These are phyloP conservation scores for Operophtera brumata DNA, from an alignment of 2,888 invertebrate genomes.

Conservation along the genomic window DNA sequence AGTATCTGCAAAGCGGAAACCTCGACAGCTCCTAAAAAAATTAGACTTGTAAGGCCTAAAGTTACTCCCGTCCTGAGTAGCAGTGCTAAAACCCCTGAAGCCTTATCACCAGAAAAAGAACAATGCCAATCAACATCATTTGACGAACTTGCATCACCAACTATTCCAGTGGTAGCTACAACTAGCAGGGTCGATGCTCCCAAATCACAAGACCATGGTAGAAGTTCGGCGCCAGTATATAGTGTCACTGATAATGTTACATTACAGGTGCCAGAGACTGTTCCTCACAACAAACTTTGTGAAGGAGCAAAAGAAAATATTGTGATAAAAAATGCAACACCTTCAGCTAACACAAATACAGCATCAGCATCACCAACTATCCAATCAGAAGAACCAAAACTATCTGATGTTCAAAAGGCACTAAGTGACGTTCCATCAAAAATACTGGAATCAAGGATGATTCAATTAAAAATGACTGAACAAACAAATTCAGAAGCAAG, in stretches of 20 bases:
- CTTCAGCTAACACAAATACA: background rate
- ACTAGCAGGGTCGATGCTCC: slow-evolving; percentile 40
- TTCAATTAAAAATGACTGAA: background rate
- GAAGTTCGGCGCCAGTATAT: background rate
- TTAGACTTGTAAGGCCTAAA: slow-evolving; percentile 75
- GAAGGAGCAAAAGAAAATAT: background rate
- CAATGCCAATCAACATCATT: slow-evolving; percentile 69
- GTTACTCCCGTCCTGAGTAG: slow-evolving; percentile 46
- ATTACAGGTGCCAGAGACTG: slow-evolving; percentile 6
- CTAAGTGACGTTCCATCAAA: background rate
- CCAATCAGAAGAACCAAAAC: background rate
- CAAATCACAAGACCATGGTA: slow-evolving; percentile 30
- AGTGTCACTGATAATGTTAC: slow-evolving; percentile 1
- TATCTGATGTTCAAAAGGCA: slow-evolving; percentile 4
- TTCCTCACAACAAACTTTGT: background rate
- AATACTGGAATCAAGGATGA: background rate
- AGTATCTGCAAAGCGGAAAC: slow-evolving; percentile 78
- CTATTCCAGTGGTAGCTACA: slow-evolving; percentile 33
- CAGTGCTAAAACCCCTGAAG: slow-evolving; percentile 44
- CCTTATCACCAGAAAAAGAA: slow-evolving; percentile 43
- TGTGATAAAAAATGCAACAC: slow-evolving; percentile 1
- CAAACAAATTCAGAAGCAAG: background rate
- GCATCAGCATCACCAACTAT: slow-evolving; percentile 6
- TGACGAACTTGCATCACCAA: slow-evolving; percentile 32
- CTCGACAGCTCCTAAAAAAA: slow-evolving; percentile 70